Evolutionary conservation across 1,140 invertebrate genomes (phyloP).

Genomic region (Plectus sambesii): DNA sequence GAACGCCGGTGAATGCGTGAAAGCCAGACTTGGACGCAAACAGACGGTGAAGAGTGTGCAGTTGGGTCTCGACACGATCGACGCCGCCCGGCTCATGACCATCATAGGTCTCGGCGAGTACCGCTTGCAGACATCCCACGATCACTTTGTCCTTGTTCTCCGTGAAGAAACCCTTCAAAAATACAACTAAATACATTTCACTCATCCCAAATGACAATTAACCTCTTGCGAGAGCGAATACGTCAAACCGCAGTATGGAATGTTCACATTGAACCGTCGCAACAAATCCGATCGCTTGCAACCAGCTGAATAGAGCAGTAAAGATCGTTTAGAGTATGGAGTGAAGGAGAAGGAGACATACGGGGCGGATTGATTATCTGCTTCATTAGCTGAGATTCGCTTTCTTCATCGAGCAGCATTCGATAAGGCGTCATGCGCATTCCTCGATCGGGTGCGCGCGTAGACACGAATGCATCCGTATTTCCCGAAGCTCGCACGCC

Average conservation of each 20-base stretch:
- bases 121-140: constrained; percentile 61
- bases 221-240: constrained; percentile 92
- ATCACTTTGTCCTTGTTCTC: constrained; percentile 99
- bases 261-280: constrained; percentile 86
- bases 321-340: neutral
- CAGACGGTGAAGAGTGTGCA: constrained; percentile 78
- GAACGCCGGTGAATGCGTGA: constrained; percentile 77
- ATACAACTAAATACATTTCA: no score
- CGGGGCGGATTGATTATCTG: constrained; percentile 63
- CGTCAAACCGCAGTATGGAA: constrained; percentile 89
- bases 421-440: constrained; percentile 75
- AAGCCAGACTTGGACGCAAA: constrained; percentile 96
- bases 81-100: constrained; percentile 48
- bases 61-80: constrained; percentile 68
- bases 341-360: constrained; percentile 27
- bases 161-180: constrained; percentile 83
- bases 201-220: constrained; percentile 47
- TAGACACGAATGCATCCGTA: constrained; percentile 87
- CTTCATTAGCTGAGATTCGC: constrained; percentile 73
- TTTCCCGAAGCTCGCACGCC: constrained; percentile 91
- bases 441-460: constrained; percentile 60
- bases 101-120: constrained; percentile 55
- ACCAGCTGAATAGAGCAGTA: constrained; percentile 47
- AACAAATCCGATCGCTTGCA: constrained; percentile 62
- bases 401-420: constrained; percentile 79